Evolutionary conservation across 1,140 invertebrate genomes (phyloP), one percentile per base, ranked within the genome.

Genomic region (Diorhabda sublineata): DNA sequence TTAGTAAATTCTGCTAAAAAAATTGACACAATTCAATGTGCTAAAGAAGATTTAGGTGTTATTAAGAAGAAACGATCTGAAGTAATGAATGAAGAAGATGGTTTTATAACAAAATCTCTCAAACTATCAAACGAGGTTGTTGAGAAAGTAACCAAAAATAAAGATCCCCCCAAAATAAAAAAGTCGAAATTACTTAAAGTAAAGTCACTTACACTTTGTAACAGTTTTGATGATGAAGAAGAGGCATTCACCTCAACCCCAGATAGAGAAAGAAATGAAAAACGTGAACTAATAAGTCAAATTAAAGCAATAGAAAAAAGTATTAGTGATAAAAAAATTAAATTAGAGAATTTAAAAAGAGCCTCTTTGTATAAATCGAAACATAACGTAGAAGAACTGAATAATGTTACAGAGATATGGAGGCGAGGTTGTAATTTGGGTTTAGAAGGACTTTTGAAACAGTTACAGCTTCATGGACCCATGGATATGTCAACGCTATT

Each of bases 401-500:
- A 69, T 11, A 26, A 69, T 7, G 62, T 69, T 26, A 70, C 71
- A 9, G 58, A 67, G 9, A 45, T 61, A 9, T 77, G 71, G 73
- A 65, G 69, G 62, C 45, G 67, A 9, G 71, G 72, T 2, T 75
- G 72, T 73, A 45, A 66, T 45, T 11, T 8, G 9, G 72, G 66
- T 2, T 59, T 77, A 26, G 64, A 62, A 9, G 71, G 74, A 26
- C 66, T 77, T 9, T 63, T 75, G 7, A 11, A 26, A 5, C 69
- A 71, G 26, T 66, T 76, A 63, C 69, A 75, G 41, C 61, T 68
- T 62, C 70, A 77, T 60, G 69, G 58, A 3, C 45, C 57, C 11
- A 76, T 76, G 11, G 71, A 74, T 47, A 74, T 76, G 74, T 42
- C 61, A 8, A 72, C 58, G 1, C 65, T 76, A 56, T 69, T 77